Conservation (phyloP, 2,113 vertebrate species). For the Atractosteus spatula region DNA sequence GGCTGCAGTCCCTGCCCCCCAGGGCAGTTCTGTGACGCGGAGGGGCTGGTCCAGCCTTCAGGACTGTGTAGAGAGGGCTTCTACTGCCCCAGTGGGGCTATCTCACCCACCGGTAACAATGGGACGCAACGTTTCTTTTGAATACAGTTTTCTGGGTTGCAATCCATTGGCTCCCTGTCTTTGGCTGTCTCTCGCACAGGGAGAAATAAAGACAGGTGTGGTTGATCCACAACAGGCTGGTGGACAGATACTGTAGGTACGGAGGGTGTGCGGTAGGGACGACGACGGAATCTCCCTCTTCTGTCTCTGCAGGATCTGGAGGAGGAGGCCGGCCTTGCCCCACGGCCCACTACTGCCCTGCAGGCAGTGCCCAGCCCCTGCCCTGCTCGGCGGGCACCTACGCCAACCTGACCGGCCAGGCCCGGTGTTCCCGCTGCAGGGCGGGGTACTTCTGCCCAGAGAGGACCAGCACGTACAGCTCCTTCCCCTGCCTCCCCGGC, state of each 20-base stretch:
- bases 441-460: constrained; percentile 86
- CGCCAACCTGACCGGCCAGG: constrained; percentile 74
- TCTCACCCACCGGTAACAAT: constrained; percentile 53
- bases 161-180: no score
- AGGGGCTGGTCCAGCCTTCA: constrained; percentile 72
- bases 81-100: constrained; percentile 74
- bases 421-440: constrained; percentile 73
- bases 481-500: constrained; percentile 76
- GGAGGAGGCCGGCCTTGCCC: constrained; percentile 74
- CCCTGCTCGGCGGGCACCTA: constrained; percentile 84
- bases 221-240: no score
- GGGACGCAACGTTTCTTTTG: background rate
- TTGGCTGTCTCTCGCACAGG: background rate
- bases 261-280: no score
- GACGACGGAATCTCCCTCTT: background rate
- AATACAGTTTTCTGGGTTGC: background rate
- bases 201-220: background rate
- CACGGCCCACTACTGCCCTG: constrained; percentile 77
- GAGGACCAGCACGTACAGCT: constrained; percentile 66
- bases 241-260: no score
- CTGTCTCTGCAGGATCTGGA: constrained; percentile 43
- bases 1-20: constrained; percentile 73
- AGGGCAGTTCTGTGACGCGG: constrained; percentile 71
- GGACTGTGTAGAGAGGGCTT: constrained; percentile 78
- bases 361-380: constrained; percentile 62